Evolutionary conservation across 2,113 vertebrate genomes (phyloP).

Genomic region (Limnothrissa miodon): DNA sequence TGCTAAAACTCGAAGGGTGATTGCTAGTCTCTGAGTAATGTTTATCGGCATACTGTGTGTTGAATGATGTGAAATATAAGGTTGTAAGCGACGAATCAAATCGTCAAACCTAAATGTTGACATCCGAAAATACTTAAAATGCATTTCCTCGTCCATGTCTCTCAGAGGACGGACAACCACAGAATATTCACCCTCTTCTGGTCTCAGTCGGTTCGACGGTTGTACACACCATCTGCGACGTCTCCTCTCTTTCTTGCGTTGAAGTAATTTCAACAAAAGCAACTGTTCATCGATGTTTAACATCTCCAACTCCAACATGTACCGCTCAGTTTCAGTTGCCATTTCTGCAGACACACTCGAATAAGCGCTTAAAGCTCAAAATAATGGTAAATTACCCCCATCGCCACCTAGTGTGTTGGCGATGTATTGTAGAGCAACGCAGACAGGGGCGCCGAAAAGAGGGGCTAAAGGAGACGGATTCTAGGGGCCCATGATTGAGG

Average conservation of each 20-base stretch:
- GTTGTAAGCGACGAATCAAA: background rate
- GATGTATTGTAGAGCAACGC: background rate
- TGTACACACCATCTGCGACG: background rate
- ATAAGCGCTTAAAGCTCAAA: background rate
- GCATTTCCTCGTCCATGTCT: background rate
- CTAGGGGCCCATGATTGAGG: too few relatives aligned
- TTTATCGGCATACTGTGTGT: background rate
- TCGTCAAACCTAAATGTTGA: background rate
- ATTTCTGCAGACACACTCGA: background rate
- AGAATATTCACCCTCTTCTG: background rate
- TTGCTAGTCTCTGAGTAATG: background rate
- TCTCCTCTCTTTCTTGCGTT: background rate
- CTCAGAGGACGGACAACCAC: background rate
- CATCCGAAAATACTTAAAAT: slow-evolving; percentile 11
- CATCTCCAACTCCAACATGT: background rate
- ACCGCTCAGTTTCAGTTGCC: background rate
- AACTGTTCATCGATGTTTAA: background rate
- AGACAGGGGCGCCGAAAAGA: too few relatives aligned
- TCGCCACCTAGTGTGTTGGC: background rate
- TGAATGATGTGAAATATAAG: background rate
- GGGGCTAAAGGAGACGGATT: too few relatives aligned
- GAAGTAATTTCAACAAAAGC: background rate
- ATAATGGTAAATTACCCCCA: background rate
- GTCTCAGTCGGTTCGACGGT: background rate
- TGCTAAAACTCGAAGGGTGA: background rate